Base-by-base conservation (phyloP, 2,113 vertebrate genomes). In the Gasterosteus aculeatus region DNA sequence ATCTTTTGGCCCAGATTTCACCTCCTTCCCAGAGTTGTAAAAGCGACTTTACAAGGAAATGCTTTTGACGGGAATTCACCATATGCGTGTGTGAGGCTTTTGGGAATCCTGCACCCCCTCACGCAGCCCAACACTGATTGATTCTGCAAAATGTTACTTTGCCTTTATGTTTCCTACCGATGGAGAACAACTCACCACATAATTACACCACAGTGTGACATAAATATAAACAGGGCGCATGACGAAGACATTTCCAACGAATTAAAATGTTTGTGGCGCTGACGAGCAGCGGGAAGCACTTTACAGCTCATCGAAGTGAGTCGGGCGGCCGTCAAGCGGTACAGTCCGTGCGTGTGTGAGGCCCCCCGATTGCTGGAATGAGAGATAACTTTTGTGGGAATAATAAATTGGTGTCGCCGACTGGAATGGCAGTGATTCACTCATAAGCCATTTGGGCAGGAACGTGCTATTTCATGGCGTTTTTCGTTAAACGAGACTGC, bases 161-260 rank as follows among this genome's bases (percentile, higher is more conserved):
- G 69, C 57, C 83, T 84, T 84, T 51, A 70, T 58, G 53, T 53
- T 68, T 77, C 47, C 57, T 58, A 10, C 73, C 74, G 69, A 81
- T 8, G 57, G 53, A 39, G 71, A 84, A 79, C 70, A 61, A 19
- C 72, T 72, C 51, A 75, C 87, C 83, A 73, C 85, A 78, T 88
- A 88, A 90, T 86, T 83, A 85, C 69, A 75, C 81, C 60, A 1
- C 38, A 22, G 63, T 41, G 44, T 22, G 53, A 69, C 70, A 62
- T 73, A 91, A 86, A 82, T 81, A 87, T 62, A 80, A 92, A 90
- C 89, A 89, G 88, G 81, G 86, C 63, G 69, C 81, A 85, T 62
- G 81, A 90, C 81, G 77, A 84, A 89, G 66, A 81, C 56, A 57
- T 86, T 85, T 73, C 26, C n/a, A 67, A 60, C 75, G 81, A 86